Conservation (phyloP, 2,113 vertebrate species). For the Plectropomus leopardus region DNA sequence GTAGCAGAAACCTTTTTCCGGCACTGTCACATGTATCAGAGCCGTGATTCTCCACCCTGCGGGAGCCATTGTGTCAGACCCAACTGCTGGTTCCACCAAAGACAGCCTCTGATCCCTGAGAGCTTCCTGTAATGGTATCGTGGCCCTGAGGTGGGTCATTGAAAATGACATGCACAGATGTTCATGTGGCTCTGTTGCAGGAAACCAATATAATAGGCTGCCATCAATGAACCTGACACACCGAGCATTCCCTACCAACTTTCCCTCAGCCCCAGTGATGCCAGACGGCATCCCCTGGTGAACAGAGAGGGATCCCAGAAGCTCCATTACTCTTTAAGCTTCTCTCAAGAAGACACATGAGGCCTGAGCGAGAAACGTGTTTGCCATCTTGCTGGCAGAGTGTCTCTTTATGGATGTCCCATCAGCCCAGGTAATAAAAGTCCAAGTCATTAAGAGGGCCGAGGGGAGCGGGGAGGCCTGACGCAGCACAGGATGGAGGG, state of each 20-base stretch:
- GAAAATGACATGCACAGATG: conserved; percentile 76
- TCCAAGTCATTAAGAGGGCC: conserved; percentile 49
- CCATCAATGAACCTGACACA: conserved; percentile 69
- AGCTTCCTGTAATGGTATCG: conserved; percentile 40
- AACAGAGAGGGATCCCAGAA: conserved; percentile 49
- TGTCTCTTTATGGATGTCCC: conserved; percentile 67
- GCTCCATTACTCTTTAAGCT: conserved; percentile 68
- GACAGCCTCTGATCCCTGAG: conserved; percentile 34
- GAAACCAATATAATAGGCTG: conserved; percentile 70
- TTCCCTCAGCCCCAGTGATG: conserved; percentile 41
- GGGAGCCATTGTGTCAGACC: conserved; percentile 41
- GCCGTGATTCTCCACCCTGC: conserved; percentile 14
- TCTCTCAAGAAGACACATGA: conserved; percentile 56
- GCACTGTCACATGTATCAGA: conserved; percentile 24
- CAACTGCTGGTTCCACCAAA: conserved; percentile 25
- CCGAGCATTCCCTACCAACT: conserved; percentile 24
- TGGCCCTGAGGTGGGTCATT: conserved; percentile 63
- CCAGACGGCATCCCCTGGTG: conserved; percentile 27
- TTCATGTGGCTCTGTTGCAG: conserved; percentile 62
- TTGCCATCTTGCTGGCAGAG: conserved; percentile 70
- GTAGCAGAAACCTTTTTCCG: conserved; percentile 12
- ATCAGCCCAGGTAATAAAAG: conserved; percentile 67
- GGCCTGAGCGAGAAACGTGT: conserved; percentile 56
- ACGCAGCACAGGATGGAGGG: conserved; percentile 24
- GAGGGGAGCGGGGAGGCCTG: conserved; percentile 26